Percentiles rank a stretch among this genome's conserved stretches.
phyloP scores from a whole-genome alignment of 2,797 vertebrate genomes.

The Sebastes jordani region DNA sequence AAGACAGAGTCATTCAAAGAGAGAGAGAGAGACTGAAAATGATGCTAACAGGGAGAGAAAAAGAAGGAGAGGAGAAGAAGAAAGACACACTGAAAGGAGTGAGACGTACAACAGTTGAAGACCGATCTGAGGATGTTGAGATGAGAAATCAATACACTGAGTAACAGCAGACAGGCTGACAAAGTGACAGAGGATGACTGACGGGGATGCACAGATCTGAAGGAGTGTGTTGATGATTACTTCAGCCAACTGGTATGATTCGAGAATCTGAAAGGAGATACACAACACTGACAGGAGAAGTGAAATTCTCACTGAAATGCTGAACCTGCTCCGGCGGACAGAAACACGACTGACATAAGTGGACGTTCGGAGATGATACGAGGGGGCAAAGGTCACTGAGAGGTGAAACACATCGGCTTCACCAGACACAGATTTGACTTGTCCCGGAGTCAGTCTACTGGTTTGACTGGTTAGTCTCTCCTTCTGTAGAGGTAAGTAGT shows the following conservation, averaged over 20 bases:
- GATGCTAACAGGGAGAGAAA: slow-evolving; percentile 22
- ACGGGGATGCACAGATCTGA: slow-evolving; percentile 13
- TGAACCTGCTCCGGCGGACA: not conserved
- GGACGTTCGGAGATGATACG: slow-evolving; percentile 9
- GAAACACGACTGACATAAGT: not conserved
- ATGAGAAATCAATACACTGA: not conserved
- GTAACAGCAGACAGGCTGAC: not conserved
- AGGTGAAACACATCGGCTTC: slow-evolving; percentile 7
- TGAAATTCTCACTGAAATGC: not conserved
- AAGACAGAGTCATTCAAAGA: slow-evolving; percentile 33
- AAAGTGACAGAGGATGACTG: slow-evolving; percentile 21
- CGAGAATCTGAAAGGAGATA: slow-evolving; percentile 11
- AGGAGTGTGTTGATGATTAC: slow-evolving; percentile 4
- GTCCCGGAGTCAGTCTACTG: not conserved
- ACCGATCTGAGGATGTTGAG: slow-evolving; percentile 12
- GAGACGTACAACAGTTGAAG: slow-evolving; percentile 19
- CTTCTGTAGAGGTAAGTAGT: slow-evolving; percentile 41
- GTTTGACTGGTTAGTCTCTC: not conserved
- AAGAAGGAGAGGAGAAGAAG: slow-evolving; percentile 2
- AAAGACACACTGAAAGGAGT: slow-evolving; percentile 4
- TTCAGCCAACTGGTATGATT: slow-evolving; percentile 7
- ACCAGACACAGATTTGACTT: slow-evolving; percentile 1
- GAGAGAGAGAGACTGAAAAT: slow-evolving; percentile 10
- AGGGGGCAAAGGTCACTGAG: slow-evolving; percentile 14
- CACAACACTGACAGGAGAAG: not conserved